A percentile compares a stretch with the other conserved stretches of the same genome.
phyloP scores from a whole-genome alignment of 2,888 invertebrate genomes.

The Athalia rosae region DNA sequence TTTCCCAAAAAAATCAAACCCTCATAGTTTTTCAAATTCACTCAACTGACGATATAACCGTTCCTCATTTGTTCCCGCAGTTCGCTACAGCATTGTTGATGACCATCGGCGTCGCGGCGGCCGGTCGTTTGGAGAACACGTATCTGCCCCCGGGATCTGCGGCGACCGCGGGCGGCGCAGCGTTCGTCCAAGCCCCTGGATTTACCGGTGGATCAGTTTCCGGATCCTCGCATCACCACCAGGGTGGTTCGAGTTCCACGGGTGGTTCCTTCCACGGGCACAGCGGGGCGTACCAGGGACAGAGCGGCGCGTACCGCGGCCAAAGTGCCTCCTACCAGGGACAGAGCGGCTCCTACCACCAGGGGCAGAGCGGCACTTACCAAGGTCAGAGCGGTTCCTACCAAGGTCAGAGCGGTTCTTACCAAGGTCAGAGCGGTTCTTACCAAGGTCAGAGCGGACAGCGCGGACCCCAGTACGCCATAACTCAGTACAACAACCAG shows the following conservation, averaged over 20 bases:
- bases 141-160: slow-evolving; percentile 48
- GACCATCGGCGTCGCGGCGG: slow-evolving; percentile 38
- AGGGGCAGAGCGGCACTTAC: slow-evolving; percentile 12
- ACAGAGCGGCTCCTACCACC: background rate
- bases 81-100: slow-evolving; percentile 36
- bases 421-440: slow-evolving; percentile 18
- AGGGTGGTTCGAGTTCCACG: background rate
- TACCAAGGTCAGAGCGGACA: slow-evolving; percentile 35
- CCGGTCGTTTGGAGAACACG: slow-evolving; percentile 40
- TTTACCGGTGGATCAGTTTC: slow-evolving; percentile 14
- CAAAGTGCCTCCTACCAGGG: background rate
- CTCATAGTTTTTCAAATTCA: background rate
- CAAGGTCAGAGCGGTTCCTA: slow-evolving; percentile 26
- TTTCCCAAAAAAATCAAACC: too few species aligned
- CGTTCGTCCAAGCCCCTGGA: slow-evolving; percentile 42
- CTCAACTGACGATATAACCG: background rate
- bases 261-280: slow-evolving; percentile 22
- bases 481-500: slow-evolving; percentile 45
- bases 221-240: slow-evolving; percentile 10
- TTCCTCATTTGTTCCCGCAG: background rate
- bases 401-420: slow-evolving; percentile 14
- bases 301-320: slow-evolving; percentile 1
- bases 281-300: slow-evolving; percentile 16
- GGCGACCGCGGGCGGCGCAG: slow-evolving; percentile 40
- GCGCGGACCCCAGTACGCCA: slow-evolving; percentile 34